Evolutionary conservation across 2,113 vertebrate genomes (phyloP).

Genomic region (Apteryx owenii): DNA sequence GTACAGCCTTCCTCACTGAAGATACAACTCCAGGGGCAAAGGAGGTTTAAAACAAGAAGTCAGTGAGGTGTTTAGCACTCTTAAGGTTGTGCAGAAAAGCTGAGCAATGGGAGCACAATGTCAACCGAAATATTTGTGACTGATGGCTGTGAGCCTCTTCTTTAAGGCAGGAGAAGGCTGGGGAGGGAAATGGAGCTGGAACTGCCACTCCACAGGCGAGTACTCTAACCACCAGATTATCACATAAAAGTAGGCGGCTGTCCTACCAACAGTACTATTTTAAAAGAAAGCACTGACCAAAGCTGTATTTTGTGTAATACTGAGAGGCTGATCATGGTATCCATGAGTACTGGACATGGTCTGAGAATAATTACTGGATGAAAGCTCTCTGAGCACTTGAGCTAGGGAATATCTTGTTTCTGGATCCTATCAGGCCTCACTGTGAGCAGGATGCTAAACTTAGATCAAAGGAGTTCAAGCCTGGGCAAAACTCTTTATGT

Average conservation of each 20-base stretch:
- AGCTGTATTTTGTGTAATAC: neutral
- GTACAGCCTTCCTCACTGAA: no score
- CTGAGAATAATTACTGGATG: neutral
- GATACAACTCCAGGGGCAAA: no score
- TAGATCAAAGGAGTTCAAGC: neutral
- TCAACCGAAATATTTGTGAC: no score
- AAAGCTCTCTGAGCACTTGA: neutral
- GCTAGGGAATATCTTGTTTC: neutral
- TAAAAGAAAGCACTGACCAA: no score
- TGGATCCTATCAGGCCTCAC: neutral
- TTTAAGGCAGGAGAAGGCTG: neutral
- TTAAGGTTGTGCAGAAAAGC: no score
- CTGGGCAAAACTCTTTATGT: neutral
- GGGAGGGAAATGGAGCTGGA: neutral
- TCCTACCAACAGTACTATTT: no score
- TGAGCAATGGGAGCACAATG: no score
- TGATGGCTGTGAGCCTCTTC: neutral
- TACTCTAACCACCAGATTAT: neutral
- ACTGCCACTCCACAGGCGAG: neutral
- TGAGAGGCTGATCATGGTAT: neutral
- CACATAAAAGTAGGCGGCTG: no score
- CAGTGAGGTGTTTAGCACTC: no score
- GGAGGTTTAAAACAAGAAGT: no score
- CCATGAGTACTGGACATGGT: neutral
- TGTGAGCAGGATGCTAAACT: neutral